Evolutionary conservation across 2,797 vertebrate genomes (phyloP).

Genomic region (Notoglanidium macrostoma): DNA sequence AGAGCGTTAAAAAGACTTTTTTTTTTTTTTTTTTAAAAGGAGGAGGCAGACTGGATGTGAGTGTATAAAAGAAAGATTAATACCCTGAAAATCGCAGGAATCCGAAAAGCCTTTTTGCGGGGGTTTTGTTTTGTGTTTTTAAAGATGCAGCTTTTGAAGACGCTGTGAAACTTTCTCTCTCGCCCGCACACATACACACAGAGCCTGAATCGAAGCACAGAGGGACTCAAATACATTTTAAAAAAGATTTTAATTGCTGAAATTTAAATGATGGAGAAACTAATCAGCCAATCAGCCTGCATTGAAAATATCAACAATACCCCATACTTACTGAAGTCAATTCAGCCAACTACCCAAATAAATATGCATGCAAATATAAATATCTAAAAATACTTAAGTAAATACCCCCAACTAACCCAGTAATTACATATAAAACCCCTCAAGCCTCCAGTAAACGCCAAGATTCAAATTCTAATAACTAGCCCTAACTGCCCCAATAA

Average conservation of each 20-base stretch:
- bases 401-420: background rate
- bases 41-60: conserved; percentile 67
- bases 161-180: conserved; percentile 7
- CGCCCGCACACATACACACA: background rate
- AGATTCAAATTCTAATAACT: too few species aligned
- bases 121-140: conserved; percentile 1
- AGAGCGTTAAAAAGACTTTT: conserved; percentile 74
- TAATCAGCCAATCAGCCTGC: background rate
- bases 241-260: conserved; percentile 22
- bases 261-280: background rate
- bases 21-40: conserved; percentile 57
- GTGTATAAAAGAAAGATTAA: conserved; percentile 68
- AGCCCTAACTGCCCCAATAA: background rate
- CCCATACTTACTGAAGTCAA: background rate
- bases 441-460: background rate
- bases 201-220: background rate
- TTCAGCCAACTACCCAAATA: background rate
- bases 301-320: background rate
- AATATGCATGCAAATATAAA: background rate
- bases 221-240: background rate
- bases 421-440: background rate
- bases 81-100: conserved; percentile 73
- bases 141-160: conserved; percentile 28
- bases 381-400: background rate
- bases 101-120: conserved; percentile 43